Evolutionary conservation across 2,113 vertebrate species (phyloP).

Genomic region (Peromyscus polionotus): DNA sequence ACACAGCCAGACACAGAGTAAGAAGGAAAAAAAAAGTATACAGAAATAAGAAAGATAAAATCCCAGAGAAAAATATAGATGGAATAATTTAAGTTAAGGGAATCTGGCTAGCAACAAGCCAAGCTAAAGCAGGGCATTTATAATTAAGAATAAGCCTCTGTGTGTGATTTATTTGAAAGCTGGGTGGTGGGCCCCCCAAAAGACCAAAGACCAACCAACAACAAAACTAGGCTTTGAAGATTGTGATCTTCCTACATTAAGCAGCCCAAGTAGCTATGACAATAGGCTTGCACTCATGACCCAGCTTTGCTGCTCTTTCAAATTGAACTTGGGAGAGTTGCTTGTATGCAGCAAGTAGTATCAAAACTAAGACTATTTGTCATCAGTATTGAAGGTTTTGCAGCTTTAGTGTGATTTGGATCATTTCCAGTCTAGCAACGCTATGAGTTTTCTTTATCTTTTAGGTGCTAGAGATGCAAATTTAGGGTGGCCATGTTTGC

Average conservation of each 20-base stretch:
- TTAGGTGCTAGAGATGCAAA: neutral
- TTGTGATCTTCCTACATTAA: neutral
- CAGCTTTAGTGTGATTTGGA: neutral
- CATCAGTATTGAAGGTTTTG: neutral
- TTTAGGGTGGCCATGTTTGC: neutral
- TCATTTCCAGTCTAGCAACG: constrained; percentile 1
- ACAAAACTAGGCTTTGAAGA: too few species aligned
- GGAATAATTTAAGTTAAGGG: too few species aligned
- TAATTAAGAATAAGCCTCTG: too few species aligned
- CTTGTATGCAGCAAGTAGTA: neutral
- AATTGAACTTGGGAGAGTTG: neutral
- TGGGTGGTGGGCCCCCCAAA: too few species aligned
- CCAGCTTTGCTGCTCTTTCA: neutral
- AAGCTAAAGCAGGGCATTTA: too few species aligned
- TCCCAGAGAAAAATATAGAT: too few species aligned
- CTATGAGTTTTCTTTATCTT: neutral
- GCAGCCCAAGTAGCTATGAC: neutral
- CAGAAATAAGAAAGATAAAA: too few species aligned
- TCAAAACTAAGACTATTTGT: neutral
- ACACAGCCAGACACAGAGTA: too few species aligned
- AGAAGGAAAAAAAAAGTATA: too few species aligned
- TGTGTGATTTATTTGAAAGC: too few species aligned
- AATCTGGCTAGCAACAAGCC: too few species aligned
- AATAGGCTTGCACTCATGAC: neutral
- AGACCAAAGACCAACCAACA: too few species aligned